Base-by-base conservation (phyloP, 2,113 vertebrate genomes). In the Brachypodius melanocephalos region DNA sequence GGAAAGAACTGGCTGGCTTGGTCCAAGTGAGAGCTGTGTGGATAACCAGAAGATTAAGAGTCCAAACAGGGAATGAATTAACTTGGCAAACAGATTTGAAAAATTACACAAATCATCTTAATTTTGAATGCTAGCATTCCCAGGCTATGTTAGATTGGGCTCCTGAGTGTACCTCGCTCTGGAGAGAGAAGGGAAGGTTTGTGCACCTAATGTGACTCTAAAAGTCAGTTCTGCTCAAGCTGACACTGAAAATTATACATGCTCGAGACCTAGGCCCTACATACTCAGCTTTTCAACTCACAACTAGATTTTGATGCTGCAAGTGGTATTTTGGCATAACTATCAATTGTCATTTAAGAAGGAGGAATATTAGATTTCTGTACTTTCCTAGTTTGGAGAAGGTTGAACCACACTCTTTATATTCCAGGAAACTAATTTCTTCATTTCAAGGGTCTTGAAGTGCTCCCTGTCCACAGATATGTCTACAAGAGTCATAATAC, bases 381-480 rank as follows among this genome's bases (percentile, higher is more conserved):
- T 48, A 9, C 18, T 48, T 84, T 84, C 10, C 20, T 80, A n/a
- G 34, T 38, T 14, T 54, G 25, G 58, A 86, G 12, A 58, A 2
- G 7, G 8, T 40, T 84, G 55, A 84, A 67, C 20, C 6, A 15
- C 4, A 40, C 19, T 21, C 71, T 90, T 62, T 32, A 16, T 13
- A 28, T 62, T 54, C 9, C 18, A 48, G 8, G 26, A 17, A 67
- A 59, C 6, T 59, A 0, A 8, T 34, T n/a, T 49, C 40, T 43
- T 71, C 11, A 17, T 73, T 68, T 93, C 31, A 51, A 87, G 24
- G 49, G 34, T 62, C 9, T 79, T 4, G 2, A 67, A 59, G 31
- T n/a, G 16, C 5, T 48, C 13, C 10, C 29, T 0, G 0, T 48
- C 45, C 17, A 58, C 17, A 51, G 5, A 9, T 20, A 42, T 4